Conservation (phyloP, 2,797 vertebrate species). For the Chromobotia macracanthus region DNA sequence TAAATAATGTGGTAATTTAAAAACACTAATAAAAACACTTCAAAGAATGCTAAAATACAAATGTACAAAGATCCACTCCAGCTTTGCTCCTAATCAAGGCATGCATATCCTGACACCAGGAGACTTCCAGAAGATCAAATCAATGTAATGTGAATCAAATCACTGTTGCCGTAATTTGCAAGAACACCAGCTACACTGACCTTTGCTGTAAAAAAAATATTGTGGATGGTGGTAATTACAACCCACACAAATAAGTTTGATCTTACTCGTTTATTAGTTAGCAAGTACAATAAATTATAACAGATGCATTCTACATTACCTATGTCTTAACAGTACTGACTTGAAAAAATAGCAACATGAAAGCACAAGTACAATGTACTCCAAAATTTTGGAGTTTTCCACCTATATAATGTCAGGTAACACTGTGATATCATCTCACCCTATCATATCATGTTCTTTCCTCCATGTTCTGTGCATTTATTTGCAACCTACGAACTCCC, state of each 20-base stretch:
- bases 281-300: too few relatives aligned
- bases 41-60: too few relatives aligned
- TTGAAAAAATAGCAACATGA: too few relatives aligned
- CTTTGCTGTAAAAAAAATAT: background rate
- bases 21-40: too few relatives aligned
- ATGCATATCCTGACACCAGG: background rate
- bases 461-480: background rate
- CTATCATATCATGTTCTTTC: background rate
- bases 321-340: too few relatives aligned
- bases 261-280: too few relatives aligned
- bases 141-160: background rate
- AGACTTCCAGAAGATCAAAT: conserved; percentile 3
- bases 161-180: background rate
- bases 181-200: conserved; percentile 18
- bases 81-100: background rate
- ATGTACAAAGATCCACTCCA: background rate
- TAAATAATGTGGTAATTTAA: too few relatives aligned
- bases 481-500: background rate
- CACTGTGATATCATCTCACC: conserved; percentile 24
- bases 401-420: conserved; percentile 5
- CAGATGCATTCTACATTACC: too few relatives aligned
- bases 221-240: too few relatives aligned
- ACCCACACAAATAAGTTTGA: too few relatives aligned
- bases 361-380: too few relatives aligned
- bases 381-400: background rate